Conservation (phyloP, 2,113 vertebrate species). For the Microcebus griseorufus region DNA sequence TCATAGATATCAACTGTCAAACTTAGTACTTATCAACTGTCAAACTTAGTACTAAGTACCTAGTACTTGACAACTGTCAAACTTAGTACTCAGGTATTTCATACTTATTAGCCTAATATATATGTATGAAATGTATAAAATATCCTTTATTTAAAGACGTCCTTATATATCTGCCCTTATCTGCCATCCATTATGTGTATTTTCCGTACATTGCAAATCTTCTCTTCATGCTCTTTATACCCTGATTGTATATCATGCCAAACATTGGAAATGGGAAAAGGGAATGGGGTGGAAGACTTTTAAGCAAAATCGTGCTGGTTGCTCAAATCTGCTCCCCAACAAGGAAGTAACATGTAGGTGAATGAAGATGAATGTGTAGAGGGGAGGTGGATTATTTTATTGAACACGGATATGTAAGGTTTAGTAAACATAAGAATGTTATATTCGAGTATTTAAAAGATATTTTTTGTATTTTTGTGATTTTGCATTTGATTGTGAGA, state of each 20-base stretch:
- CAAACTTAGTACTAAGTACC: no score
- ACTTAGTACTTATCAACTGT: no score
- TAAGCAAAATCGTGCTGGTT: not conserved
- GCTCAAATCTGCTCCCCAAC: not conserved
- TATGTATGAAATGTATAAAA: not conserved
- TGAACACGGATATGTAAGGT: not conserved
- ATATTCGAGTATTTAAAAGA: not conserved
- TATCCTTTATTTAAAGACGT: not conserved
- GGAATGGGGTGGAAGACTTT: fast-evolving
- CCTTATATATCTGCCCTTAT: not conserved
- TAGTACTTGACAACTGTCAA: no score
- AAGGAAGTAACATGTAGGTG: not conserved
- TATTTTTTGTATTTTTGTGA: not conserved
- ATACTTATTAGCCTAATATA: not conserved
- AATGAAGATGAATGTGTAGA: not conserved
- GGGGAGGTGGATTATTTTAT: not conserved
- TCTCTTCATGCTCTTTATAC: not conserved
- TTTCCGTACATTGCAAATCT: not conserved
- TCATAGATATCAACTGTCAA: no score
- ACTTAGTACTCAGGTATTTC: no score
- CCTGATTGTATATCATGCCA: not conserved
- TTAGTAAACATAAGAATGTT: not conserved
- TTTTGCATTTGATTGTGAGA: not conserved
- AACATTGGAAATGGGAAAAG: fast-evolving
- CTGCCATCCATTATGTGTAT: not conserved